Evolutionary conservation across 2,888 invertebrate genomes (phyloP).

Genomic region (Cephus pygmeus): DNA sequence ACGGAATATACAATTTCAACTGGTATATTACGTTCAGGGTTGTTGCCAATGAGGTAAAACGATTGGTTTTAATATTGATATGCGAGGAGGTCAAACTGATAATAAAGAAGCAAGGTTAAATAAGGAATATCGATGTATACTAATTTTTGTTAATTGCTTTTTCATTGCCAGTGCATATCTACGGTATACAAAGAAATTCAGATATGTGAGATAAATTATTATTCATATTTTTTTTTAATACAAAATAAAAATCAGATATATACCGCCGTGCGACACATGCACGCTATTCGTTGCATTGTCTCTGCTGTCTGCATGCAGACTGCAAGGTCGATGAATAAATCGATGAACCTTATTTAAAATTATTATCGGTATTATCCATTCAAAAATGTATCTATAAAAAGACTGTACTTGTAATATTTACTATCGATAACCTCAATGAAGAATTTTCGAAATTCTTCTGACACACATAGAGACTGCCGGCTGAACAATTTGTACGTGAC

Average conservation of each 20-base stretch:
- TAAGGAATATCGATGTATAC: background rate
- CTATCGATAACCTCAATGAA: background rate
- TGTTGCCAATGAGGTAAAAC: conserved; percentile 21
- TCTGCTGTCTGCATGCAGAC: background rate
- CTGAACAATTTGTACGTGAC: background rate
- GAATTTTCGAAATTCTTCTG: background rate
- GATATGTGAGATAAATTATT: background rate
- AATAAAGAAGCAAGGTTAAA: background rate
- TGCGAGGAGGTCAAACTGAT: background rate
- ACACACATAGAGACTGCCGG: background rate
- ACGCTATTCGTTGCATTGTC: background rate
- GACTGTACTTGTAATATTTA: background rate
- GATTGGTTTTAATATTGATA: background rate
- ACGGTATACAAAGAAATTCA: background rate
- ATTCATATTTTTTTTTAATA: background rate
- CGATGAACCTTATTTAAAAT: conserved; percentile 32
- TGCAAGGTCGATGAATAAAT: conserved; percentile 33
- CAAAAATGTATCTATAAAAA: background rate
- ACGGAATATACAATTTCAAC: conserved; percentile 10
- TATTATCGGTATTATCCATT: conserved; percentile 37
- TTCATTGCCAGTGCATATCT: background rate
- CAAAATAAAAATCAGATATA: background rate
- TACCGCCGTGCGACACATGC: background rate
- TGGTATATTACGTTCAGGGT: conserved; percentile 54
- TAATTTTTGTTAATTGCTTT: background rate